Base-by-base conservation (phyloP, 1,140 invertebrate species). In the Lysiphlebus fabarum region DNA sequence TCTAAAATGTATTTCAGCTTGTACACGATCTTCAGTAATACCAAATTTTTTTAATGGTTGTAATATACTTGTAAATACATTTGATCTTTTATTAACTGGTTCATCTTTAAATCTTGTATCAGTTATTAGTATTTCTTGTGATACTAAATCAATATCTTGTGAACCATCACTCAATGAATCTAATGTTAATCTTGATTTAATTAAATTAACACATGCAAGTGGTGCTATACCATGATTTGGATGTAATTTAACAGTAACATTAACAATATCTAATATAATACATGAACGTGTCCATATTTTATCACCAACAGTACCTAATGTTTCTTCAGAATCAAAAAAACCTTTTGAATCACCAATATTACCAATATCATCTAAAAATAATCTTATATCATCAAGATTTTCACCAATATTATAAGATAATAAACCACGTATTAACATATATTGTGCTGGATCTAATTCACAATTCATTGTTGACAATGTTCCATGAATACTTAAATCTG, bases 321-420 rank as follows among this genome's bases (percentile, higher is more conserved):
- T 54, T 6, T 71, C 68, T 0, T 43, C 53, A 1, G 17, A 59
- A 4, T 62, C 66, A 3, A 66, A 58, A 7, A 69, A 68, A 6
- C 74, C 67, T 0, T 54, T 62, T 0, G 57, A 62, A 1, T 73
- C 62, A 11, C 62, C 65, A 3, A 71, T 26, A 41, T 79, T 72
- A 10, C 62, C 65, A 3, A 71, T 26, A 38, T 79, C 73, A 10
- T 72, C 70, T 56, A 73, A 71, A 8, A 76, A 73, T 0, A 61
- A 53, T 1, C 70, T 62, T 37, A 79, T 77, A 65, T 92, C 90
- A 59, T 90, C 89, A 10, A 96, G 78, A 61, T 86, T 85, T 76
- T 99, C 96, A 11, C 93, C 95, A 44, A 99, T 86, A 81, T 99
- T 99, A 72, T 93, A 90, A 1, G 87, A 85, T 1, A 99, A 78